Conservation (phyloP, 92 coral and sea anemone species). For the Pocillopora grandis region DNA sequence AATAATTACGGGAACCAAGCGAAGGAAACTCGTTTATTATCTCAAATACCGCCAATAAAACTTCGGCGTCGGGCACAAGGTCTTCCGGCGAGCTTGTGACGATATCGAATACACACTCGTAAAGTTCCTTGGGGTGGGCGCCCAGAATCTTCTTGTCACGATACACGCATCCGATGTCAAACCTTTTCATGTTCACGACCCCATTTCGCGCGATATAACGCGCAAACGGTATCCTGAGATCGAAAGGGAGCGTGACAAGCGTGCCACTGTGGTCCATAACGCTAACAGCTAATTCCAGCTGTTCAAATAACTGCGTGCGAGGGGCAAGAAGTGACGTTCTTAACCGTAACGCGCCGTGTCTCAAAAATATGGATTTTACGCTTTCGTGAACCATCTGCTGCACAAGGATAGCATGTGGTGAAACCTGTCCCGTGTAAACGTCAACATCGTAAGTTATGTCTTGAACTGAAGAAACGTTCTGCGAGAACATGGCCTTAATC, state of each 20-base stretch:
- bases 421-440: slow-evolving; percentile 54
- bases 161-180: slow-evolving; percentile 86
- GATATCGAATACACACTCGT: slow-evolving; percentile 92
- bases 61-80: slow-evolving; percentile 94
- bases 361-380: slow-evolving; percentile 66
- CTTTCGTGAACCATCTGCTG: slow-evolving; percentile 87
- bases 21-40: slow-evolving; percentile 86
- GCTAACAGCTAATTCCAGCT: slow-evolving; percentile 72
- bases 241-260: slow-evolving; percentile 83
- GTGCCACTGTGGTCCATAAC: slow-evolving; percentile 96
- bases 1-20: slow-evolving; percentile 74
- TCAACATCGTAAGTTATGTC: slow-evolving; percentile 93
- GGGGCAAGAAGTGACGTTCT: slow-evolving; percentile 86
- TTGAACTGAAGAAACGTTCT: slow-evolving; percentile 73
- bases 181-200: slow-evolving; percentile 76
- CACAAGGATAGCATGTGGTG: slow-evolving; percentile 63
- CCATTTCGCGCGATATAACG: slow-evolving; percentile 82
- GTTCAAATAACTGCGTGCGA: slow-evolving; percentile 69
- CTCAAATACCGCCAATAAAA: slow-evolving; percentile 77
- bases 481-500: slow-evolving; percentile 83
- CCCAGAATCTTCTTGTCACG: slow-evolving; percentile 85
- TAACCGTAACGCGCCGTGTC: slow-evolving; percentile 83
- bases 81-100: slow-evolving; percentile 79
- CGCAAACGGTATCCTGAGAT: slow-evolving; percentile 90
- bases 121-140: slow-evolving; percentile 86